phyloP scores from a whole-genome alignment of 2,113 vertebrate genomes.

The Anguilla rostrata region DNA sequence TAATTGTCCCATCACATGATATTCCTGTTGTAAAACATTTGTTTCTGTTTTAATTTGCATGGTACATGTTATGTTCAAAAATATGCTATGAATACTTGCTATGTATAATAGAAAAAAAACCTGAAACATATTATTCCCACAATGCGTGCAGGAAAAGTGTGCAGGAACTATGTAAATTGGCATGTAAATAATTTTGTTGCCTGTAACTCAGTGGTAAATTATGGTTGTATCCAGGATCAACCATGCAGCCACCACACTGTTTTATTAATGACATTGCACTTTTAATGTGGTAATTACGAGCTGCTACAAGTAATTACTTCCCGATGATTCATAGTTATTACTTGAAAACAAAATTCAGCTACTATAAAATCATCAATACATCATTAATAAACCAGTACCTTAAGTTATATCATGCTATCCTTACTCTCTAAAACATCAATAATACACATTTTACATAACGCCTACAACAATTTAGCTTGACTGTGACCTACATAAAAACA shows the following conservation, averaged over 20 bases:
- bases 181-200: constrained; percentile 71
- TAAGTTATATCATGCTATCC: not conserved
- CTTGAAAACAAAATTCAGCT: not conserved
- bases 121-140: not conserved
- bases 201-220: constrained; percentile 52
- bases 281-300: constrained; percentile 71
- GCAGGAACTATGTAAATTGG: constrained; percentile 57
- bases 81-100: not conserved
- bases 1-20: not conserved
- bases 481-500: not conserved
- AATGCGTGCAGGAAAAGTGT: not conserved
- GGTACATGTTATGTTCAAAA: not conserved
- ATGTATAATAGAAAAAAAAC: no score
- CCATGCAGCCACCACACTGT: constrained; percentile 67
- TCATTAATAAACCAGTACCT: not conserved
- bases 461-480: not conserved
- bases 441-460: not conserved
- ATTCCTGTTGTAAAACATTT: not conserved
- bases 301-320: constrained; percentile 47
- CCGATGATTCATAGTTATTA: not conserved
- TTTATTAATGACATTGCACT: constrained; percentile 71
- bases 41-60: not conserved
- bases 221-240: constrained; percentile 68
- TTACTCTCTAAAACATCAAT: not conserved
- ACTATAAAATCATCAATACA: not conserved